Base-by-base conservation (phyloP, 1,140 invertebrate species). In the Schmidtea mediterranea region DNA sequence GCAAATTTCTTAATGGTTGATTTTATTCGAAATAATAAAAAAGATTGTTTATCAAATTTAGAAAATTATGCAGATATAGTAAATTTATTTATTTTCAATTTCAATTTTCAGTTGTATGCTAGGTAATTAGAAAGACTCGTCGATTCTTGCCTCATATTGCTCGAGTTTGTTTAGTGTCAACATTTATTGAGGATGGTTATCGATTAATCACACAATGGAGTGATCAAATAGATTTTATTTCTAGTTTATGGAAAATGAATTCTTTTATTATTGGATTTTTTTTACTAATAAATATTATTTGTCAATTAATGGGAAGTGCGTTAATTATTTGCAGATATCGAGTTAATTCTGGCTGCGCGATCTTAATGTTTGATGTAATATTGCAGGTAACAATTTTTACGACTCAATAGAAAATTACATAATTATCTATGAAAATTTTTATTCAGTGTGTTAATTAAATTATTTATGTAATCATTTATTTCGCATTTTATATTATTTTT, bases 191-290 rank as follows among this genome's bases (percentile, higher is more conserved):
- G 71, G 92, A 98, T 75, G 92, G 92, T 0, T 71, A 97, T 36
- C 75, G 92, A 52, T 98, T 98, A 92, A 97, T 82, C 77, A 78
- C 82, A 57, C 92, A 98, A 67, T 98, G 92, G 90, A 75, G 75
- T 26, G 86, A 95, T 59, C 92, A 98, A 62, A 72, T 84, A 26
- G 84, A 95, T 59, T 98, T 95, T 60, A 94, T 95, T 82, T 21
- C 24, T 0, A 45, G 26, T n/a, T 41, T 46, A 15, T 56, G 52
- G 51, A 46, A 24, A 76, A 32, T 23, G 13, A n/a, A 15, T 21
- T 9, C 21, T 13, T 78, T 92, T 59, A 61, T 94, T 37, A 82
- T 82, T 2, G 82, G 81, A 13, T 48, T 86, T n/a, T 89, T 92
- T 66, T 82, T 86, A 21, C 63, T 92, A 22, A 65, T 87, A 55